These are phyloP conservation scores for Habropoda laboriosa DNA, from an alignment of 1,140 invertebrate genomes.

Conservation along the genomic window DNA sequence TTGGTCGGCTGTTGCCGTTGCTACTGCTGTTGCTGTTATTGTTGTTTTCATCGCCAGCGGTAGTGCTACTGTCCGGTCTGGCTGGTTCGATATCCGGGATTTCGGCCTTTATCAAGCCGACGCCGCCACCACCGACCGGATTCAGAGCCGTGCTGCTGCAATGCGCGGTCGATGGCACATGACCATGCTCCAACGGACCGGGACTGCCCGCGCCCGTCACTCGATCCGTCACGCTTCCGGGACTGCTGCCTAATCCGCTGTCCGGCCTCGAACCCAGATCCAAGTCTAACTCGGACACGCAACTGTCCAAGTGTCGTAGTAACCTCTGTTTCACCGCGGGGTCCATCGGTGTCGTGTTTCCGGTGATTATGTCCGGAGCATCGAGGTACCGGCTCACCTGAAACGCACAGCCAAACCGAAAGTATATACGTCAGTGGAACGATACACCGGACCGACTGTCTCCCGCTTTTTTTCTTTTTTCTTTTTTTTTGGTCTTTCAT, in stretches of 20 bases:
- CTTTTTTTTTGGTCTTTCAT: too few species aligned
- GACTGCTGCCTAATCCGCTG: constrained; percentile 78
- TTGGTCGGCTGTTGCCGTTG: constrained; percentile 66
- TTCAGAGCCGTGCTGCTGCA: constrained; percentile 73
- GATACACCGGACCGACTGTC: too few species aligned
- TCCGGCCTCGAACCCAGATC: constrained; percentile 84
- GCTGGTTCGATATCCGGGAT: constrained; percentile 75
- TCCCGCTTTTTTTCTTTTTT: too few species aligned
- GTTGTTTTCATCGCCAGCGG: constrained; percentile 79
- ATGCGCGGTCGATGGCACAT: constrained; percentile 71
- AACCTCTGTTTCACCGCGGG: constrained; percentile 86
- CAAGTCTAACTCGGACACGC: constrained; percentile 86
- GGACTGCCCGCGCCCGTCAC: constrained; percentile 76
- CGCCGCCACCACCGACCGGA: too few species aligned
- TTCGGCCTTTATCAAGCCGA: constrained; percentile 77
- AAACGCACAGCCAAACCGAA: constrained; percentile 5
- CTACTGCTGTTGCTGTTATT: constrained; percentile 71
- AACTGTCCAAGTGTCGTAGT: constrained; percentile 87
- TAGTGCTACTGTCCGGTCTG: constrained; percentile 79
- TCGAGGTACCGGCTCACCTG: constrained; percentile 85
- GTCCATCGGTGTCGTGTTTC: constrained; percentile 86
- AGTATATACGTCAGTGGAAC: background rate
- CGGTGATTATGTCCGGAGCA: constrained; percentile 85
- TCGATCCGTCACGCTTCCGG: constrained; percentile 78
- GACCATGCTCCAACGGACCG: constrained; percentile 74